These are phyloP conservation scores for Malurus leucopterus DNA, from an alignment of 2,797 vertebrate species.

Conservation along the genomic window DNA sequence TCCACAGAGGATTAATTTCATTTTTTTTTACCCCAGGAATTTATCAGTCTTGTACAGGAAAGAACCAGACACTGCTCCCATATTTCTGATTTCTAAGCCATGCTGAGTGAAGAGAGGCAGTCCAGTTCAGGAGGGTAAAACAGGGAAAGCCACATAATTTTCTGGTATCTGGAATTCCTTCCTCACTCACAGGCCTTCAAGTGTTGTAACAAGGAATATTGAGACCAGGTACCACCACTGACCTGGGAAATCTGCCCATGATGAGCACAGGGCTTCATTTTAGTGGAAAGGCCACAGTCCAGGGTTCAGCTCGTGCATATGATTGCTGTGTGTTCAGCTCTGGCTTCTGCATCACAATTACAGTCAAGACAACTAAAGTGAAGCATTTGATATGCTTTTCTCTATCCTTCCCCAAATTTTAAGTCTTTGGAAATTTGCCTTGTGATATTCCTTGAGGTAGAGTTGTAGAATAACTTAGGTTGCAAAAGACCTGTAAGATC, in stretches of 20 bases:
- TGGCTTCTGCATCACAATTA: background rate
- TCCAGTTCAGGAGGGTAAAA: background rate
- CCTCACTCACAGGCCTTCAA: background rate
- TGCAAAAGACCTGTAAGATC: background rate
- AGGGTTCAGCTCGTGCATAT: fast-evolving
- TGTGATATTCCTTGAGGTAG: background rate
- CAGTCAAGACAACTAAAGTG: background rate
- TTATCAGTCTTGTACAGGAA: background rate
- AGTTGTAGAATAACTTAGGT: background rate
- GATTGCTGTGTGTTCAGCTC: background rate
- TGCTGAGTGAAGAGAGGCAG: background rate
- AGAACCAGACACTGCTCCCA: background rate
- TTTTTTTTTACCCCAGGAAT: background rate
- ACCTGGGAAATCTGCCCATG: background rate
- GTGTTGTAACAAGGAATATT: background rate
- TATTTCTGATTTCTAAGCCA: background rate
- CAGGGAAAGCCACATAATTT: background rate
- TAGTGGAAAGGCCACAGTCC: background rate
- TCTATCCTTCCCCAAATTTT: background rate
- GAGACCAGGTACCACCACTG: background rate
- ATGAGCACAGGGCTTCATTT: background rate
- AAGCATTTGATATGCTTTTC: background rate
- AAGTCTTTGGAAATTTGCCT: background rate
- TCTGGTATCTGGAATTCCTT: background rate
- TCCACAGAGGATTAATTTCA: background rate